Base-by-base conservation (phyloP, 2,113 vertebrate species). In the Trinectes maculatus region DNA sequence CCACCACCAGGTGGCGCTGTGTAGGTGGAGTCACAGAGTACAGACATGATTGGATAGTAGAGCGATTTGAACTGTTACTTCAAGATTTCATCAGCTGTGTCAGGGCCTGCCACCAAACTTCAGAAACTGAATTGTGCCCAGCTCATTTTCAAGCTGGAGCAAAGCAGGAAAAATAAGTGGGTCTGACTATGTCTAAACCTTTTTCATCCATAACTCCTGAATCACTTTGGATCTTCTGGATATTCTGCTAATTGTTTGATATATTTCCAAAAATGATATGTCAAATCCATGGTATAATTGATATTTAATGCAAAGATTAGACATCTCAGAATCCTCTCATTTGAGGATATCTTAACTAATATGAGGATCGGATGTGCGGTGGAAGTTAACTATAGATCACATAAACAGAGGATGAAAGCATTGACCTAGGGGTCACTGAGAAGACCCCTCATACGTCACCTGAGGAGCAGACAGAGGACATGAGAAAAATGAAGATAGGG, bases 1-100 rank as follows among this genome's bases (percentile, higher is more conserved):
- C 3, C 49, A 49, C 80, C 88, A 89, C 59, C 47, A 83, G 84
- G 52, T 65, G 86, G 82, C 4, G 71, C 49, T 33, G 15, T 16
- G 37, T 49, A 43, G n/a, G 15, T 16, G 37, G 52, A 43, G n/a
- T 51, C 37, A 37, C 22, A 11, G 15, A 12, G 34, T 5, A 1
- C 11, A 53, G 19, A 19, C 10, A 9, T 21, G 48, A 16, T 15
- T 3, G 28, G 19, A 10, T 9, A 3, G 33, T 12, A 19, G 24
- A 33, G 26, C 16, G 74, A 5, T n/a, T 34, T 43, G 42, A 64
- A 53, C 61, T 15, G 60, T 54, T 22, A 52, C 36, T 18, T 22
- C 36, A 13, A 26, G 44, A 46, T 42, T 42, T 62, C 51, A 60
- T 60, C 59, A 59, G 33, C 22, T 63, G 47, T 71, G 60, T 73